These are phyloP conservation scores for Celastrina argiolus DNA, from an alignment of 2,888 invertebrate species.

Conservation along the genomic window DNA sequence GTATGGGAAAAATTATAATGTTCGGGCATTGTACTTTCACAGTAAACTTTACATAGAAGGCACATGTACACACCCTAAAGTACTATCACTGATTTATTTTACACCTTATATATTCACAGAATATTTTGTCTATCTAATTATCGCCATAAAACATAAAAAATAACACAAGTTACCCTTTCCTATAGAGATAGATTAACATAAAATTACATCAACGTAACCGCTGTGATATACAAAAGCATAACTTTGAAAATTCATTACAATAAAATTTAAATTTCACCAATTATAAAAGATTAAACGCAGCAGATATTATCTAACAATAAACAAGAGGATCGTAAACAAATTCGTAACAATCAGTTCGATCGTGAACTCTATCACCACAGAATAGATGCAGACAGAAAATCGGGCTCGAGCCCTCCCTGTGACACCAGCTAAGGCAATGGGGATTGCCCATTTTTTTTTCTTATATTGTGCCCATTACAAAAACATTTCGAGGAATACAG, in stretches of 20 bases:
- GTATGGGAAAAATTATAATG: too few relatives aligned
- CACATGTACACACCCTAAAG: too few relatives aligned
- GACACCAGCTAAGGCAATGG: too few relatives aligned
- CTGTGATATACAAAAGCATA: not conserved
- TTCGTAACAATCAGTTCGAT: conserved; percentile 66
- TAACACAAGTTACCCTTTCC: not conserved
- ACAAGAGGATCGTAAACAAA: conserved; percentile 53
- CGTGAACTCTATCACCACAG: conserved; percentile 64
- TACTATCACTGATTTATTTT: too few relatives aligned
- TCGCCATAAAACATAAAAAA: not conserved
- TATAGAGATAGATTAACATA: not conserved
- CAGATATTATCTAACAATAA: conserved; percentile 28
- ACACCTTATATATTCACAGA: too few relatives aligned
- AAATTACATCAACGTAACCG: not conserved
- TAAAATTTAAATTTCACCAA: conserved; percentile 30
- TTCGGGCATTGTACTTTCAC: too few relatives aligned
- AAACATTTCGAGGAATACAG: too few relatives aligned
- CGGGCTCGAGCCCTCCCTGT: not conserved
- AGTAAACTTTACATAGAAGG: too few relatives aligned
- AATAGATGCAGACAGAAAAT: conserved; percentile 57
- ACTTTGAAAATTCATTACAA: not conserved
- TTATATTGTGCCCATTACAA: too few relatives aligned
- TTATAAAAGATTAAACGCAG: conserved; percentile 26
- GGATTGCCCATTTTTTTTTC: too few relatives aligned
- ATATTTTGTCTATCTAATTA: too few relatives aligned